These are phyloP conservation scores for Sycophaga agraensis DNA, from an alignment of 1,140 invertebrate genomes.

Conservation along the genomic window DNA sequence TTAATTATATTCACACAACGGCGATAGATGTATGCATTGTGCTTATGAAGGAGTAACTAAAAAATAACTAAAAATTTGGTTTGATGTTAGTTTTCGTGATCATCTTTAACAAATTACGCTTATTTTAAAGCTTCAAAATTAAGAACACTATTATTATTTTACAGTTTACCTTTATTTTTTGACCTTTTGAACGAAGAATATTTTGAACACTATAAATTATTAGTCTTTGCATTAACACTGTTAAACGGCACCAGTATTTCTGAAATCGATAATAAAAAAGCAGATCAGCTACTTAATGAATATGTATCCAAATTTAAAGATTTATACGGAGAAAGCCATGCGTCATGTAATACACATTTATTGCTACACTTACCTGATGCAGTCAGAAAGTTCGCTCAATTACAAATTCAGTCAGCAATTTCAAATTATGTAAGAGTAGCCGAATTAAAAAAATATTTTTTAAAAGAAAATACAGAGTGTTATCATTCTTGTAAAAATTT, in stretches of 20 bases:
- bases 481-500: too few relatives aligned
- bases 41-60: not conserved
- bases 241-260: conserved; percentile 2
- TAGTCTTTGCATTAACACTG: not conserved
- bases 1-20: not conserved
- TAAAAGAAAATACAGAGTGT: too few relatives aligned
- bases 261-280: not conserved
- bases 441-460: too few relatives aligned
- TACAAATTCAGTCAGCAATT: too few relatives aligned
- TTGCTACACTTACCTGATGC: conserved; percentile 1
- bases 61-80: conserved; percentile 6
- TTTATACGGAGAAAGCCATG: not conserved
- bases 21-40: conserved; percentile 2
- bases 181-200: not conserved
- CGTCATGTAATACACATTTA: conserved; percentile 1
- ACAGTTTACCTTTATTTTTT: conserved; percentile 3
- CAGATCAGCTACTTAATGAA: not conserved
- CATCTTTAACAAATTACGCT: not conserved
- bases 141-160: conserved; percentile 8
- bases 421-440: too few relatives aligned
- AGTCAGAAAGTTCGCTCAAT: not conserved
- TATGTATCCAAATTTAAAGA: not conserved
- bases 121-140: conserved; percentile 18
- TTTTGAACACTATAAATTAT: conserved; percentile 5
- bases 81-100: not conserved